A percentile compares a stretch with the other conserved stretches of the same genome.
Evolutionary conservation across 2,888 invertebrate species (phyloP).

Genomic region (Dryomyza anilis): DNA sequence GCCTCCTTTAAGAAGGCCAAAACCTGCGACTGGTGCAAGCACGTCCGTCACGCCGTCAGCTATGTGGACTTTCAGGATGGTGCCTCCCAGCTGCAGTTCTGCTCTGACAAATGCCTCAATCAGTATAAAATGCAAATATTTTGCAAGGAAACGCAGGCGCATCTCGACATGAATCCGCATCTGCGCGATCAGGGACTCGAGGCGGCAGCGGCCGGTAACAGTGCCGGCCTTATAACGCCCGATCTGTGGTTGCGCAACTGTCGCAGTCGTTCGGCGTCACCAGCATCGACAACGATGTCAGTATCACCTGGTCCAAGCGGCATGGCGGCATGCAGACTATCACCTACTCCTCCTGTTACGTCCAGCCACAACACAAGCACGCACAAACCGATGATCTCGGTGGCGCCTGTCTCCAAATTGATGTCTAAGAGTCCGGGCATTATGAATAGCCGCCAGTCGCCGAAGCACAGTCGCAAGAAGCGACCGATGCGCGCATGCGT

Average conservation of each 20-base stretch:
- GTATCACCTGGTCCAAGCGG: conserved; percentile 64
- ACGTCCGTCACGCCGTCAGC: conserved; percentile 86
- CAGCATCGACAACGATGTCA: conserved; percentile 66
- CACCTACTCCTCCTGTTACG: conserved; percentile 24
- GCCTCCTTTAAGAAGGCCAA: conserved; percentile 90
- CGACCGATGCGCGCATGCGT: conserved; percentile 35
- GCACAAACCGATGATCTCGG: conserved; percentile 69
- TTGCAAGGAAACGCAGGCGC: conserved; percentile 90
- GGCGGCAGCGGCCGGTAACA: conserved; percentile 47
- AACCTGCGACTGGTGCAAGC: conserved; percentile 93
- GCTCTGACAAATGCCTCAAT: conserved; percentile 90
- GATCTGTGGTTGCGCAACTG: conserved; percentile 89
- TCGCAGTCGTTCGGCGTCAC: conserved; percentile 69
- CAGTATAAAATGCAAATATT: conserved; percentile 98
- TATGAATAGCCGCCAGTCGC: conserved; percentile 41
- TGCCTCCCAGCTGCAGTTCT: conserved; percentile 88
- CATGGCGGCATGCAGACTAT: conserved; percentile 12
- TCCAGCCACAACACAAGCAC: conserved; percentile 56
- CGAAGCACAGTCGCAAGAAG: conserved; percentile 49
- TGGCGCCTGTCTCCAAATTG: conserved; percentile 71
- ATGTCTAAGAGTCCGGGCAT: conserved; percentile 61
- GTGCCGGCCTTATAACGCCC: conserved; percentile 76
- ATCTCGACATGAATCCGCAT: conserved; percentile 83
- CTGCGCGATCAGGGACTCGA: conserved; percentile 63
- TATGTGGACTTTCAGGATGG: conserved; percentile 93